These are phyloP conservation scores for Pseudotriccus pelzelni DNA, from an alignment of 2,797 vertebrate genomes.

Conservation along the genomic window DNA sequence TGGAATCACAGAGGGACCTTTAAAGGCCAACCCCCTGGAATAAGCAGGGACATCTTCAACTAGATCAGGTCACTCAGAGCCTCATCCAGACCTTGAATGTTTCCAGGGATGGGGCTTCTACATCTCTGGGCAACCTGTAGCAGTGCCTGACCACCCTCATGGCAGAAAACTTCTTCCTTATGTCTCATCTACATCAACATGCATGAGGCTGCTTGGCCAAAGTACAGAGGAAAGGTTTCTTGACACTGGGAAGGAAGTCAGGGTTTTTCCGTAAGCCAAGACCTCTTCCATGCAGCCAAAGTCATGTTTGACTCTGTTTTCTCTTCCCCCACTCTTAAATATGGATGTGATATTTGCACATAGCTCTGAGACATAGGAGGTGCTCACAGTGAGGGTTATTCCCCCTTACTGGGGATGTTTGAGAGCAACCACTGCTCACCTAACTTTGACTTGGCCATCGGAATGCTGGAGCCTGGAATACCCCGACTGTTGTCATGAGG, in stretches of 20 bases:
- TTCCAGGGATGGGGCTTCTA: background rate
- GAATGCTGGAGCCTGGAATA: background rate
- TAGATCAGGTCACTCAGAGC: background rate
- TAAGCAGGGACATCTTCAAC: background rate
- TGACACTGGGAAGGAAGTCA: background rate
- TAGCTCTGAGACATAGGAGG: background rate
- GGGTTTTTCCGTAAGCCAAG: background rate
- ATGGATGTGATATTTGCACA: background rate
- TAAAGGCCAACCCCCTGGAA: background rate
- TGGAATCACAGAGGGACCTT: background rate
- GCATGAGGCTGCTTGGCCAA: background rate
- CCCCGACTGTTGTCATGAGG: background rate
- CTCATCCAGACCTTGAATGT: accelerated
- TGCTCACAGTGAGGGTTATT: accelerated
- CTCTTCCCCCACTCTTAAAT: background rate
- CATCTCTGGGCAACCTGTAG: background rate
- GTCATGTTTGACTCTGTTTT: background rate
- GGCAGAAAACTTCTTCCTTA: background rate
- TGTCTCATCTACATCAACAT: background rate
- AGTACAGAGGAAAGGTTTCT: background rate
- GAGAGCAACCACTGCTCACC: background rate
- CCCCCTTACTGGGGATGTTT: background rate
- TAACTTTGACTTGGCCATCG: background rate
- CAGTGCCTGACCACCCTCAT: background rate
- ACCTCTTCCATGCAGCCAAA: background rate